These are phyloP conservation scores for Chaetodon auriga DNA, from an alignment of 2,113 vertebrate species.

Conservation along the genomic window DNA sequence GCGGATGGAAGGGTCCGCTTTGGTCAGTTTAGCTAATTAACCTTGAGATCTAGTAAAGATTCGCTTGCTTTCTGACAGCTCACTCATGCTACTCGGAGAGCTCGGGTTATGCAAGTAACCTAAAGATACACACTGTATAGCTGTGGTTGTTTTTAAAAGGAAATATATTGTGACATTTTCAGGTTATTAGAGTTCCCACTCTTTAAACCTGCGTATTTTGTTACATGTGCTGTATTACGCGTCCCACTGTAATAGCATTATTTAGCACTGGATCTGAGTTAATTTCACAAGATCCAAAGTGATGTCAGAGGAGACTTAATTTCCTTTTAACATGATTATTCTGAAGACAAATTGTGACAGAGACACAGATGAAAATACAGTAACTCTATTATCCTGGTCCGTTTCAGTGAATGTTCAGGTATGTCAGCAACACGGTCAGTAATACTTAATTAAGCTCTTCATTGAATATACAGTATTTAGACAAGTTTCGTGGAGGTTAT, in stretches of 20 bases:
- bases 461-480: constrained; percentile 34
- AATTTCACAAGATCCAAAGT: not conserved
- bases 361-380: constrained; percentile 14
- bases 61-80: not conserved
- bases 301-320: not conserved
- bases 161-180: not conserved
- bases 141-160: not conserved
- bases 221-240: not conserved
- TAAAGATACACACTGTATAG: not conserved
- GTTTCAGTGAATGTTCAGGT: constrained; percentile 30
- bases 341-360: constrained; percentile 4
- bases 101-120: not conserved
- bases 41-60: not conserved
- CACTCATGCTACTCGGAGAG: not conserved
- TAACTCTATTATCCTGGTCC: not conserved
- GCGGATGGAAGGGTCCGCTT: not conserved
- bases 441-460: constrained; percentile 25
- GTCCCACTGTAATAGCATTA: not conserved
- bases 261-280: constrained; percentile 12
- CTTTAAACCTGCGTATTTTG: not conserved
- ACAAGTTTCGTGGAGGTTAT: constrained; percentile 52
- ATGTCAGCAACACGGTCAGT: constrained; percentile 19
- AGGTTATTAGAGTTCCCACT: not conserved
- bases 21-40: not conserved
- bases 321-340: constrained; percentile 23